A percentile compares a stretch with the other conserved stretches of the same genome.
These are phyloP conservation scores for Eristalinus aeneus DNA, from an alignment of 2,888 invertebrate species.

Conservation along the genomic window DNA sequence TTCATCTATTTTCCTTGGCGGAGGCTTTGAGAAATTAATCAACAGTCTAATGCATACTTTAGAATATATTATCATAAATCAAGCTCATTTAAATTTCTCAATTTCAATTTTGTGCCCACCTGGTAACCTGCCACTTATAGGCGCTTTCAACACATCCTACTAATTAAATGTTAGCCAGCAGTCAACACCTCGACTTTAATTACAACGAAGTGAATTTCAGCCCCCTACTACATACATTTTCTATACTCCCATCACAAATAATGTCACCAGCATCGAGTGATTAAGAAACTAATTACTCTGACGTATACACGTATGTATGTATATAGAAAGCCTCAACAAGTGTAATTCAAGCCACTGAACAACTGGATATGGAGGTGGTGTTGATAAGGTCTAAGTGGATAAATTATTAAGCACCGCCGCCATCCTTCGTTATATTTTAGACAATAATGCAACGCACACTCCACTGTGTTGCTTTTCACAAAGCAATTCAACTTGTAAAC, in stretches of 20 bases:
- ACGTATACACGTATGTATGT: background rate
- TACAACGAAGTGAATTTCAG: background rate
- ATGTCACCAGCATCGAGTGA: constrained; percentile 9
- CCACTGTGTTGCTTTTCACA: background rate
- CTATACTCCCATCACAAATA: constrained; percentile 2
- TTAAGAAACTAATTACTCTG: constrained; percentile 27
- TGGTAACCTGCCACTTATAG: background rate
- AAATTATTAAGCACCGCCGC: constrained; percentile 32
- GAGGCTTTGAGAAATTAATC: background rate
- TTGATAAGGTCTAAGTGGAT: constrained; percentile 27
- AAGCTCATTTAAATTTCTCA: background rate
- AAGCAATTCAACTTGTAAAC: background rate
- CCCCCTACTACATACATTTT: background rate
- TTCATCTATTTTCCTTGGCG: background rate
- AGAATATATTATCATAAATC: background rate
- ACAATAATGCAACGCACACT: background rate
- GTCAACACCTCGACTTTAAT: background rate
- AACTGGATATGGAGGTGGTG: constrained; percentile 6
- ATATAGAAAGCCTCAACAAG: background rate
- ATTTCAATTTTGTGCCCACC: background rate
- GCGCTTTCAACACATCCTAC: background rate
- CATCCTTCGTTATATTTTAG: background rate
- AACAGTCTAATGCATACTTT: background rate
- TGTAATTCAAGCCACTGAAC: constrained; percentile 13
- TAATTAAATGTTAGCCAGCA: background rate